Evolutionary conservation across 2,888 invertebrate genomes (phyloP).

Genomic region (Cheilosia vulpina): DNA sequence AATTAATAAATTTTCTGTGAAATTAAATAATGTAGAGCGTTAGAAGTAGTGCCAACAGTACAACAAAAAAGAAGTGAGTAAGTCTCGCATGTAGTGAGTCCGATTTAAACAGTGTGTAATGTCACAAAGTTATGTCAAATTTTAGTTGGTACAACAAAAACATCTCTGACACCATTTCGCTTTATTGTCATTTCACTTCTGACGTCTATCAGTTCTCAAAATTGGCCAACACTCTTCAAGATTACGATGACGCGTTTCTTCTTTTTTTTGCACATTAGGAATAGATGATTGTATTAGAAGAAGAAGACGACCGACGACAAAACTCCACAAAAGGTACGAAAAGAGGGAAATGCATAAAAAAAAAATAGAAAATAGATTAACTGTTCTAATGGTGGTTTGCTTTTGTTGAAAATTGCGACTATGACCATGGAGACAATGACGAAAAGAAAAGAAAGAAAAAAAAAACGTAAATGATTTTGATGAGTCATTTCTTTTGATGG

Average conservation of each 20-base stretch:
- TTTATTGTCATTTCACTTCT: background rate
- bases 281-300: conserved; percentile 10
- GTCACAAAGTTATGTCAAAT: background rate
- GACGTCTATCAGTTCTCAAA: conserved; percentile 2
- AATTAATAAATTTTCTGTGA: too few relatives aligned
- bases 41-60: too few relatives aligned
- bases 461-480: conserved; percentile 46
- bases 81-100: too few relatives aligned
- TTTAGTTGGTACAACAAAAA: background rate
- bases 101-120: too few relatives aligned
- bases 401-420: conserved; percentile 44
- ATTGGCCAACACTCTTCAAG: conserved; percentile 22
- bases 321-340: conserved; percentile 10
- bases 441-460: conserved; percentile 11
- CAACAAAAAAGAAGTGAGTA: too few relatives aligned
- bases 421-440: conserved; percentile 35
- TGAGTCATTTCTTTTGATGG: conserved; percentile 55
- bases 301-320: too few relatives aligned
- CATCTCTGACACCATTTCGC: background rate
- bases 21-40: too few relatives aligned
- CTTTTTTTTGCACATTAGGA: background rate
- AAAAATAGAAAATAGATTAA: conserved; percentile 42
- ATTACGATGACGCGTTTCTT: conserved; percentile 10
- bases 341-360: background rate
- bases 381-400: conserved; percentile 34